A percentile compares a stretch with the other conserved stretches of the same genome.
Evolutionary conservation across 2,888 invertebrate species (phyloP).

Genomic region (Trachelus tabidus): DNA sequence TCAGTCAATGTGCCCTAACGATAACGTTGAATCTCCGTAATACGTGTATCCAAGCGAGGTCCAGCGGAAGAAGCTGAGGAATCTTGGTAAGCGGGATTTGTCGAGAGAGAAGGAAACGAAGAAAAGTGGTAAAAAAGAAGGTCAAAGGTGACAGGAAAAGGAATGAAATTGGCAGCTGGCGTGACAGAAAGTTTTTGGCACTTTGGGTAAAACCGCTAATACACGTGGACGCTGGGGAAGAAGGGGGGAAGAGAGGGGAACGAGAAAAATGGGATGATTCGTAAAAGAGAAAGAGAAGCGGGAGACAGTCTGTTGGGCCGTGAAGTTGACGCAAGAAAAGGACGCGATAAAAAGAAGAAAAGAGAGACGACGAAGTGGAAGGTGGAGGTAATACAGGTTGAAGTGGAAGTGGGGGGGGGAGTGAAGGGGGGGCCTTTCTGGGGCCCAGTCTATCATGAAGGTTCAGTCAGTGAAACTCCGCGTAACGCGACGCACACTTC

Average conservation of each 20-base stretch:
- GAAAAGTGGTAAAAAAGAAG: background rate
- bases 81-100: background rate
- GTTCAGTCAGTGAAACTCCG: conserved; percentile 41
- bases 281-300: too few species aligned
- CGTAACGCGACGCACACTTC: conserved; percentile 33
- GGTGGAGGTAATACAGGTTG: conserved; percentile 5
- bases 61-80: background rate
- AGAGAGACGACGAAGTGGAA: conserved; percentile 16
- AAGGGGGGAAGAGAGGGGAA: too few species aligned
- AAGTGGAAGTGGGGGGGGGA: conserved; percentile 16
- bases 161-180: too few species aligned
- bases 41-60: too few species aligned
- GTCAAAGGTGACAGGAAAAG: conserved; percentile 10
- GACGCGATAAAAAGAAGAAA: conserved; percentile 6
- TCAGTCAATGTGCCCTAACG: too few species aligned
- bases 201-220: too few species aligned
- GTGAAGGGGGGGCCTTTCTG: conserved; percentile 4
- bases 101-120: background rate
- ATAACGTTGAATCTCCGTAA: too few species aligned
- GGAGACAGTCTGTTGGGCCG: too few species aligned
- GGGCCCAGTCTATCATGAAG: background rate
- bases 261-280: too few species aligned
- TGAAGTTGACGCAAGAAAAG: conserved; percentile 8
- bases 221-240: too few species aligned
- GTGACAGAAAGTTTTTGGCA: too few species aligned